Base-by-base conservation (phyloP, 2,888 invertebrate species). In the Taenaris catops region DNA sequence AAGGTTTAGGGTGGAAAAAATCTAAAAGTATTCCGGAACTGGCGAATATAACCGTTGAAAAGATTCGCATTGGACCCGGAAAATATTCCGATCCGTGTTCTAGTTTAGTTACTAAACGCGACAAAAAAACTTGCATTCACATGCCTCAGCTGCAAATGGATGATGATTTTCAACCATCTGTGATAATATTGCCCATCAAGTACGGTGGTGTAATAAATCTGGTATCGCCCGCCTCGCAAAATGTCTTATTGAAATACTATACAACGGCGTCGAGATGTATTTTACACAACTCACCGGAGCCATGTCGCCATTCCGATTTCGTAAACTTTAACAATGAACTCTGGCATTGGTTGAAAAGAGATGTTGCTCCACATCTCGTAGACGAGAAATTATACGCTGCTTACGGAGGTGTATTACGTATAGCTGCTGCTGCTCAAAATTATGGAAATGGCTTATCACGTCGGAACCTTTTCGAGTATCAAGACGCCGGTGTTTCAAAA, bases 341-440 rank as follows among this genome's bases (percentile, higher is more conserved):
- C 20, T 84, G 84, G 83, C 72, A 75, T 38, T 86, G 83, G 83
- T 72, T 86, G 78, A 80, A 81, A 45, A 64, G 66, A 7, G 71
- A 78, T 4, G 70, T 86, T 0, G 79, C 83, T 2, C 72, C 80
- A 3, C 81, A 74, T 45, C 59, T 86, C 2, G 46, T 55, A 1
- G 81, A 84, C 23, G 84, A 83, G 34, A 67, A 70, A 26, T 51
- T 83, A 19, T 86, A 78, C 33, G 51, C 74, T 5, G 81, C 83
- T 2, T 84, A 68, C 32, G 83, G 81, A 0, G 83, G 84, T 1
- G 57, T 80, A 1, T 48, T 86, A 25, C 58, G 81, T 34, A 65
- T 86, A 55, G 84, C 80, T 5, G 83, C 81, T 3, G 73, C 81
- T 0, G 80, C 80, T 1, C 83, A 83, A 54, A 74, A 53, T 32